Evolutionary conservation across 1,140 invertebrate genomes (phyloP), one percentile per base, ranked within the genome.

Genomic region (Wiebesia pumilae): DNA sequence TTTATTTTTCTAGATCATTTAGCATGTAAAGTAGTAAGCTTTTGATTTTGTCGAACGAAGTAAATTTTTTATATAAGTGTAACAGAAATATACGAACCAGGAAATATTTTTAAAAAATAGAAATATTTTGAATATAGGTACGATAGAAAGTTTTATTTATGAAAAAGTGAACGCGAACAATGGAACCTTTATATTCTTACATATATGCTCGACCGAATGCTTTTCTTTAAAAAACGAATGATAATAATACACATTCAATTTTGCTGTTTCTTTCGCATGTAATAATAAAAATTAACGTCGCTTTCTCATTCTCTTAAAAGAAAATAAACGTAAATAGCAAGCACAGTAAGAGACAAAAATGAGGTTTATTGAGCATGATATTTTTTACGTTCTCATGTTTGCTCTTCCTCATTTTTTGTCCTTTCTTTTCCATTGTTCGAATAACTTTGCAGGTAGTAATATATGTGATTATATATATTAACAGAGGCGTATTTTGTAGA

Each of bases 141-240:
- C 0, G 30, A 33, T 3, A 69, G 30, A 69, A 30, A 16, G 10
- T 69, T 69, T 69, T 16, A 9, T 33, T 35, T 69, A 69, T 30
- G n/a, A 69, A 69, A 35, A 69, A 69, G 30, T n/a, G 35, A 69
- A 69, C 16, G 3, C 30, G 27, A n/a, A 27, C n/a, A n/a, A 3
- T 3, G 1, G 67, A 69, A n/a, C 30, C 30, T 69, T 38, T 75
- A 75, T 43, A 75, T 88, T 89, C 89, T 90, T 89, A 90, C n/a
- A 27, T 51, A 14, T 16, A 33, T 33, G 27, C 14, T 30, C 65
- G 88, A 88, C 88, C 88, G n/a, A 30, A 16, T 51, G 0, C 1
- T 21, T 47, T 33, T 30, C n/a, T 2, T 47, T 33, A 1, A 78
- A 78, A 78, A 51, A 78, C 16, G 1, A 51, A 51, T 7, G 10